These are phyloP conservation scores for Arizona elegans DNA, from an alignment of 2,113 vertebrate species.

Conservation along the genomic window DNA sequence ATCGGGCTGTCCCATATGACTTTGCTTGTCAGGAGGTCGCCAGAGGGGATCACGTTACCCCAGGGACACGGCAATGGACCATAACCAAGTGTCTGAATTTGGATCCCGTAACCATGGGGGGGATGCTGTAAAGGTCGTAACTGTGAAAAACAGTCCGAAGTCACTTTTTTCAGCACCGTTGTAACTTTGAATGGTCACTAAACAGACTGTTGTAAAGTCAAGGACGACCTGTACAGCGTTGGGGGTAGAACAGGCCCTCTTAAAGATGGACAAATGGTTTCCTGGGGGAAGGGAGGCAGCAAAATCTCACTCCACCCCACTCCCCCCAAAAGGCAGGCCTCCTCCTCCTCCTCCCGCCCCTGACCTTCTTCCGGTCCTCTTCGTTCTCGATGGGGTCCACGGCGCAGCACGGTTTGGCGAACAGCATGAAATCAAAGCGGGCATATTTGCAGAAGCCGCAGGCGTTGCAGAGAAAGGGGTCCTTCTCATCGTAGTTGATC, in stretches of 20 bases:
- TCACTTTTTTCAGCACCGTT: background rate
- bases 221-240: background rate
- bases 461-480: constrained; percentile 97
- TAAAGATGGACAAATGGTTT: background rate
- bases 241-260: background rate
- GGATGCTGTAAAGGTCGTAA: no score
- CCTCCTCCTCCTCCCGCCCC: background rate
- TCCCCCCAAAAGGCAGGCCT: background rate
- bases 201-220: background rate
- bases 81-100: no score
- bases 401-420: constrained; percentile 94
- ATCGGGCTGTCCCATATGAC: no score
- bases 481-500: constrained; percentile 98
- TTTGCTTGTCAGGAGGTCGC: no score
- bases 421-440: constrained; percentile 98
- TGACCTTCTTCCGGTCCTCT: constrained; percentile 95
- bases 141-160: background rate
- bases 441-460: constrained; percentile 99
- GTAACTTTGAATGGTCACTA: background rate
- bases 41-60: no score
- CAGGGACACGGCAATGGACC: no score
- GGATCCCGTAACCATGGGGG: no score
- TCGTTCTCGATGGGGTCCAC: constrained; percentile 99
- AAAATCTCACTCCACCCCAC: background rate
- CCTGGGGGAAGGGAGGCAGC: background rate